phyloP scores from a whole-genome alignment of 2,113 vertebrate genomes.

The Marmota monax region DNA sequence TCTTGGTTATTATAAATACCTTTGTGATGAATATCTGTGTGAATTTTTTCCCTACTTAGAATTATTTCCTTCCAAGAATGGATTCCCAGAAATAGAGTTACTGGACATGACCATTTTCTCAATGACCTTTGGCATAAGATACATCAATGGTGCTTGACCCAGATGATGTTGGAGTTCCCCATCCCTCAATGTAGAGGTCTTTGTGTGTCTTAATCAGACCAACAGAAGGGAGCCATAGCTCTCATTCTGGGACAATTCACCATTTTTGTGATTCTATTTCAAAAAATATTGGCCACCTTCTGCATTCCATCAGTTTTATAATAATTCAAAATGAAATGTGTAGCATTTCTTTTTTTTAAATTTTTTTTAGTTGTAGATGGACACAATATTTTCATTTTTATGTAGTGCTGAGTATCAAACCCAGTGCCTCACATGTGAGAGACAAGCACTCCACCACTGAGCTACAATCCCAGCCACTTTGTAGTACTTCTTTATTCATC shows the following conservation, averaged over 20 bases:
- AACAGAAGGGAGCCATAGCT: neutral
- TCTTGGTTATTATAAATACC: neutral
- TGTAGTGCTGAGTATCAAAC: too few species aligned
- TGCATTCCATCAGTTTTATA: neutral
- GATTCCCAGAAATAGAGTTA: neutral
- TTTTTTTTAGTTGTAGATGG: too few species aligned
- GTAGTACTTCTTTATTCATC: neutral
- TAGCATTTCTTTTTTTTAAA: neutral
- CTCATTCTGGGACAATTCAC: neutral
- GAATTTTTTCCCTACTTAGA: neutral
- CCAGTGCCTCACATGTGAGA: too few species aligned
- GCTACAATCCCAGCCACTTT: too few species aligned
- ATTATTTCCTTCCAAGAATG: neutral
- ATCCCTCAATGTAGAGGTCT: neutral
- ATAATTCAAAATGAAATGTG: neutral
- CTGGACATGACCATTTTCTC: neutral
- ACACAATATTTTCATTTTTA: too few species aligned
- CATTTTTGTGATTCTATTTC: neutral
- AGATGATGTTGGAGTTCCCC: neutral
- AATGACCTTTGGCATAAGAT: neutral
- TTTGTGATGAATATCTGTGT: neutral
- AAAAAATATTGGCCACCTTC: neutral
- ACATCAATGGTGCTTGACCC: too few species aligned
- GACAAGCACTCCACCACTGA: too few species aligned
- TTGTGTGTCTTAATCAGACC: neutral